These are phyloP conservation scores for Cyclargus thomasi DNA, from an alignment of 1,140 invertebrate genomes.

Conservation along the genomic window DNA sequence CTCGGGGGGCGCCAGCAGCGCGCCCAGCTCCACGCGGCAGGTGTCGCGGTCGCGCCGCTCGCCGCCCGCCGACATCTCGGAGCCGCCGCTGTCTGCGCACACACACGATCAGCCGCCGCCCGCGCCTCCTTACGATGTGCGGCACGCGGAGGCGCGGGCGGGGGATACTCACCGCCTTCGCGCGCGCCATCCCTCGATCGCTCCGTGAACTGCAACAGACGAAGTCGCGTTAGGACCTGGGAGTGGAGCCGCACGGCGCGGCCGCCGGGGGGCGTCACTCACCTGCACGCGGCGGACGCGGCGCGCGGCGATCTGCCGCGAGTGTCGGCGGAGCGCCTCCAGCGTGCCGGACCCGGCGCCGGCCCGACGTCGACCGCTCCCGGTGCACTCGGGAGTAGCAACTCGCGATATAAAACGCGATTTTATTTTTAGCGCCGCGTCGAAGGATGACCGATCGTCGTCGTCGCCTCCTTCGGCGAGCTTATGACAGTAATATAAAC, in stretches of 20 bases:
- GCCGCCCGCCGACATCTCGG: slow-evolving; percentile 56
- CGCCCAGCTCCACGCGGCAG: slow-evolving; percentile 68
- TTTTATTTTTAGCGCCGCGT: slow-evolving; percentile 25
- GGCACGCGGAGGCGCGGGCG: slow-evolving; percentile 16
- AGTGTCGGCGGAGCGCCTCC: slow-evolving; percentile 82
- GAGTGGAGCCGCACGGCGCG: not conserved
- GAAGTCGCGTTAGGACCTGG: slow-evolving; percentile 15
- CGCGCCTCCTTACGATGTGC: slow-evolving; percentile 32
- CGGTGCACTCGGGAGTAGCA: slow-evolving; percentile 15
- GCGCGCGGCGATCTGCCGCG: slow-evolving; percentile 81
- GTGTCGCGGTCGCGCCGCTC: slow-evolving; percentile 62
- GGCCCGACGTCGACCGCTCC: slow-evolving; percentile 5
- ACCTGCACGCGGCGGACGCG: slow-evolving; percentile 82
- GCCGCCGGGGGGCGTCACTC: slow-evolving; percentile 23
- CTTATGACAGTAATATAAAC: slow-evolving; percentile 18
- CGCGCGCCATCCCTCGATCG: slow-evolving; percentile 51
- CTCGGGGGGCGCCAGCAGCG: slow-evolving; percentile 65
- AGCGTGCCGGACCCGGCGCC: slow-evolving; percentile 58
- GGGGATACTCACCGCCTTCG: slow-evolving; percentile 36
- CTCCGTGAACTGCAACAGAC: slow-evolving; percentile 59
- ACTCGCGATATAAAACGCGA: slow-evolving; percentile 16
- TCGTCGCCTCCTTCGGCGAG: slow-evolving; percentile 21
- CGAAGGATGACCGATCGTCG: slow-evolving; percentile 25
- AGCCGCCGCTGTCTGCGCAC: slow-evolving; percentile 58
- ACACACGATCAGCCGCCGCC: slow-evolving; percentile 32